Evolutionary conservation across 2,888 invertebrate genomes (phyloP).

Genomic region (Falcaria lacertinaria): DNA sequence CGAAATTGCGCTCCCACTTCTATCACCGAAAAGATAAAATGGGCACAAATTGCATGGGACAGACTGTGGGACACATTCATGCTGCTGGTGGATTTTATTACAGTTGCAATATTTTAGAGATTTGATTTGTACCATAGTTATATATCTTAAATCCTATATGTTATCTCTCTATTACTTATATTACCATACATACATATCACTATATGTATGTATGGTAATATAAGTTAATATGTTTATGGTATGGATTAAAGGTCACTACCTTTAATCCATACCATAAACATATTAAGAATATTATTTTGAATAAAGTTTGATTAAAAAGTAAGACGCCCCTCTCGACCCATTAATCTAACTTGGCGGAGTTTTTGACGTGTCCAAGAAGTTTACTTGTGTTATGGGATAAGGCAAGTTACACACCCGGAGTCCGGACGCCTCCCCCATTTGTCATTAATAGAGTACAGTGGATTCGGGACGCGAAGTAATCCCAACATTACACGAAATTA

Average conservation of each 20-base stretch:
- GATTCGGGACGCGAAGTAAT: conserved; percentile 42
- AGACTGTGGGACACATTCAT: conserved; percentile 29
- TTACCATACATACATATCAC: too few relatives aligned
- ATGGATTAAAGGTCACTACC: too few relatives aligned
- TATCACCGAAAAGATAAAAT: conserved; percentile 41
- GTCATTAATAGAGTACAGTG: conserved; percentile 42
- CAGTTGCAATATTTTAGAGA: conserved; percentile 12
- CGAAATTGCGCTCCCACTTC: conserved; percentile 39
- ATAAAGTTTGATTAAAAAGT: background rate
- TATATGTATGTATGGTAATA: too few relatives aligned
- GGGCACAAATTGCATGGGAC: conserved; percentile 31
- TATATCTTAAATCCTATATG: too few relatives aligned
- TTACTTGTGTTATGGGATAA: conserved; percentile 27
- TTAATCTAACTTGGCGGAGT: conserved; percentile 29
- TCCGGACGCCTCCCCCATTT: conserved; percentile 44
- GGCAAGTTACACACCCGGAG: conserved; percentile 35
- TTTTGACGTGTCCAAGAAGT: conserved; percentile 34
- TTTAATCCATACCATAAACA: background rate
- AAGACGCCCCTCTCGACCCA: conserved; percentile 1
- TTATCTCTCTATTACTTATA: too few relatives aligned
- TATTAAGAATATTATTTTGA: background rate
- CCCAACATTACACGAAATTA: conserved; percentile 57
- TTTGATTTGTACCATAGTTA: conserved; percentile 12
- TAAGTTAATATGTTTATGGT: too few relatives aligned
- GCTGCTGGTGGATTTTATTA: conserved; percentile 35